phyloP scores from a whole-genome alignment of 2,113 vertebrate species.

The Polyodon spathula region DNA sequence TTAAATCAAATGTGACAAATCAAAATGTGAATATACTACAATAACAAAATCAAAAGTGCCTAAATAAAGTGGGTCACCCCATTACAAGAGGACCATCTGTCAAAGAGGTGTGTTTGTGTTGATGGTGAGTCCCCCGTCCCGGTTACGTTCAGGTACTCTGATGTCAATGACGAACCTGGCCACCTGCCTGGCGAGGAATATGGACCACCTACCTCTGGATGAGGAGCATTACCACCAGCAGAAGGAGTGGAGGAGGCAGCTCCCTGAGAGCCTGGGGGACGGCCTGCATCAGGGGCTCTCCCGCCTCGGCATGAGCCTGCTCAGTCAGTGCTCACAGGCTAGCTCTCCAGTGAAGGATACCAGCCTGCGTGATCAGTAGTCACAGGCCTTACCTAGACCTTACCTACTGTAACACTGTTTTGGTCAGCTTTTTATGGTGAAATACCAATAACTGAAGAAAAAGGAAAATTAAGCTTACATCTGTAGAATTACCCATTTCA shows the following conservation, averaged over 20 bases:
- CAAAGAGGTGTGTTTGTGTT: background rate
- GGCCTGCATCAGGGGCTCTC: slow-evolving; percentile 90
- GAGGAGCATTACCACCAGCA: slow-evolving; percentile 92
- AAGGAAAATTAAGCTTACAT: no score
- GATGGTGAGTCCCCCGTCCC: background rate
- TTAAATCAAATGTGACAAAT: no score
- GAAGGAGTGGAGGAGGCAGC: slow-evolving; percentile 93
- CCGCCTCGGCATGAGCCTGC: slow-evolving; percentile 86
- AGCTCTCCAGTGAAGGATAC: no score
- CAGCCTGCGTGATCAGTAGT: no score
- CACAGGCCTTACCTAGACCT: no score
- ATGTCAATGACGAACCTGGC: slow-evolving; percentile 96
- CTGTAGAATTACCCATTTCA: no score
- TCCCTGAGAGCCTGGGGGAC: slow-evolving; percentile 89
- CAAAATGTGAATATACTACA: no score
- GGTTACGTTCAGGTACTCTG: slow-evolving; percentile 71
- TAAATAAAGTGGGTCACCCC: no score
- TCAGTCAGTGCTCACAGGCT: slow-evolving; percentile 54
- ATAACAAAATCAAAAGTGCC: no score
- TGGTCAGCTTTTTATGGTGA: no score
- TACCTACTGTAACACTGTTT: no score
- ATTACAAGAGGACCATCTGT: background rate
- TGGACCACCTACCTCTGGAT: slow-evolving; percentile 94
- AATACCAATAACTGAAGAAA: no score
- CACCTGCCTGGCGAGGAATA: slow-evolving; percentile 92